Conservation (phyloP, 2,113 vertebrate species). For the Lichenostomus cassidix region DNA sequence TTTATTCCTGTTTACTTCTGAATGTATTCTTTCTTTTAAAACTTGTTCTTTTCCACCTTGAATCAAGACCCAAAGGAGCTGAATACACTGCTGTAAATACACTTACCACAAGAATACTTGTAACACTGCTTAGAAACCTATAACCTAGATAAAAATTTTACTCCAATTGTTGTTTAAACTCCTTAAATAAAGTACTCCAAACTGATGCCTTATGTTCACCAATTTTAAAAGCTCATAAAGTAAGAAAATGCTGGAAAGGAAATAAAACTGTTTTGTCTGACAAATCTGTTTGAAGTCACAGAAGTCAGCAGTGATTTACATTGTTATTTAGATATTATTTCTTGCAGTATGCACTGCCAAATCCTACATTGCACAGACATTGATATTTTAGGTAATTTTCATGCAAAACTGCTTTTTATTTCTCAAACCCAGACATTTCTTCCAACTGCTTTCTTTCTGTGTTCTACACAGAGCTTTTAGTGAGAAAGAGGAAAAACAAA, state of each 20-base stretch:
- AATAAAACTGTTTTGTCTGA: neutral
- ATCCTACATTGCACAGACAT: neutral
- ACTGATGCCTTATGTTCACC: neutral
- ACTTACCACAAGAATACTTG: neutral
- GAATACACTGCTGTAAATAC: neutral
- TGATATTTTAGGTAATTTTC: neutral
- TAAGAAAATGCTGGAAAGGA: neutral
- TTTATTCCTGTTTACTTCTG: neutral
- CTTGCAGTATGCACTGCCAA: neutral
- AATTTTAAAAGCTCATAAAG: neutral
- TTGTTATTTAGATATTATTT: neutral
- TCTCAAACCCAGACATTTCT: neutral
- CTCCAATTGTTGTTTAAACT: neutral
- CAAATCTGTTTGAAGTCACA: neutral
- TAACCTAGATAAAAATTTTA: neutral
- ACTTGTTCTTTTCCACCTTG: neutral
- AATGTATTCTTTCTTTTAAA: neutral
- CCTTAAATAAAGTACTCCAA: neutral
- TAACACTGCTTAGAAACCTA: neutral
- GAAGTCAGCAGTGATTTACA: neutral
- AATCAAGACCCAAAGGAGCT: neutral
- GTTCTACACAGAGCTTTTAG: neutral
- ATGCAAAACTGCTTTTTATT: neutral
- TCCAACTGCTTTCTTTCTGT: neutral
- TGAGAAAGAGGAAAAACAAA: neutral